A percentile compares a stretch with the other conserved stretches of the same genome.
Conservation (phyloP, 2,113 vertebrate species). For the Dermatemys mawii region DNA sequence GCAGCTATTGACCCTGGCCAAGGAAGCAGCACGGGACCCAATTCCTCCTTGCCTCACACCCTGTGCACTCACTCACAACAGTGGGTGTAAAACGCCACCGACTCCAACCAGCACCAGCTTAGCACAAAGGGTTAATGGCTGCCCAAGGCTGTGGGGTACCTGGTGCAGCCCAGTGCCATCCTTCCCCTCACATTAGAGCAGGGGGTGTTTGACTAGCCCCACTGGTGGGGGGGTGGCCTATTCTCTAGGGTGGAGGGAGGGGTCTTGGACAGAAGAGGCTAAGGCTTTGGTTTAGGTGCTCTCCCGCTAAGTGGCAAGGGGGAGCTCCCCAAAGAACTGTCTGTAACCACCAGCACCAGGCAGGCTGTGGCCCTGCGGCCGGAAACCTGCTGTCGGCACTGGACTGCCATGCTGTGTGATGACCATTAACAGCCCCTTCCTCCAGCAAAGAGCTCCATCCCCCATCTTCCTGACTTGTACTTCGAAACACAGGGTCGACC, state of each 20-base stretch:
- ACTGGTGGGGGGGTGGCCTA: neutral
- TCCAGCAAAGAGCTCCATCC: neutral
- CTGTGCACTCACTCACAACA: neutral
- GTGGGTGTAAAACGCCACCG: neutral
- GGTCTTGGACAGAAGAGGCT: too few relatives aligned
- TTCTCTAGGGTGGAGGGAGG: neutral
- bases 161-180: neutral
- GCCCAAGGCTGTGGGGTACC: neutral
- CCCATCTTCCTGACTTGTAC: neutral
- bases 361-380: too few relatives aligned
- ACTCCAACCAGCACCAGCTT: neutral
- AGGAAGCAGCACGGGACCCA: neutral
- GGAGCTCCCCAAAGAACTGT: neutral
- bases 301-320: neutral
- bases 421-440: neutral
- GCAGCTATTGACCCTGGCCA: neutral
- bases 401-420: neutral
- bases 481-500: neutral
- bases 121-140: neutral
- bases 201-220: neutral
- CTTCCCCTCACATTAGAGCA: neutral
- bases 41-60: neutral
- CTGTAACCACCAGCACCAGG: neutral
- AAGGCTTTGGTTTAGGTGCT: neutral
- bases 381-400: neutral